Evolutionary conservation across 2,888 invertebrate genomes (phyloP).

Genomic region (Trissolcus japonicus): DNA sequence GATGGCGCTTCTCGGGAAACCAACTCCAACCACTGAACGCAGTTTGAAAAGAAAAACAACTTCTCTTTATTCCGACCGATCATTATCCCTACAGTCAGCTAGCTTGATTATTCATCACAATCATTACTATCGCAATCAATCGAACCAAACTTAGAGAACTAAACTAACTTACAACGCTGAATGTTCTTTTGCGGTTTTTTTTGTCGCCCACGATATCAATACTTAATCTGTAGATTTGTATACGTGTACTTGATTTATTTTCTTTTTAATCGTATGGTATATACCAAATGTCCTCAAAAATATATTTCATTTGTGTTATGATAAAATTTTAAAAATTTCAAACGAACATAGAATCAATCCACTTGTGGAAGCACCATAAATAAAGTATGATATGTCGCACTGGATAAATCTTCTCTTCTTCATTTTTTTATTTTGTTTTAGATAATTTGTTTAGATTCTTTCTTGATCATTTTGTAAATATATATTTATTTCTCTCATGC

Average conservation of each 20-base stretch:
- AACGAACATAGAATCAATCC: slow-evolving; percentile 44
- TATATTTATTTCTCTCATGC: slow-evolving; percentile 2
- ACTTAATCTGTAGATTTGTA: slow-evolving; percentile 42
- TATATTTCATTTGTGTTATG: slow-evolving; percentile 48
- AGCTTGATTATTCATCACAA: slow-evolving; percentile 50
- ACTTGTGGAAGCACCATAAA: slow-evolving; percentile 52
- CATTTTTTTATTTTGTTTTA: slow-evolving; percentile 1
- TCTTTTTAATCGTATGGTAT: slow-evolving; percentile 37
- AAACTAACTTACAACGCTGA: slow-evolving; percentile 36
- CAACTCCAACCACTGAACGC: slow-evolving; percentile 7
- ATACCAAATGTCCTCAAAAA: slow-evolving; percentile 53
- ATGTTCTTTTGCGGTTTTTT: slow-evolving; percentile 8
- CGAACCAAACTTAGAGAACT: slow-evolving; percentile 28
- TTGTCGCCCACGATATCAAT: slow-evolving; percentile 13
- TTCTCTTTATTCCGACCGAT: not conserved
- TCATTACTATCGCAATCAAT: slow-evolving; percentile 34
- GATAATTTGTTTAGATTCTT: slow-evolving; percentile 5
- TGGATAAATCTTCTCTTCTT: slow-evolving; percentile 45
- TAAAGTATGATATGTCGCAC: slow-evolving; percentile 50
- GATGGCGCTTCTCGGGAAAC: slow-evolving; percentile 2
- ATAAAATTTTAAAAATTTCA: slow-evolving; percentile 39
- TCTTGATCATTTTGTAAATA: not conserved
- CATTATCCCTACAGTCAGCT: slow-evolving; percentile 24
- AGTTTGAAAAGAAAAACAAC: slow-evolving; percentile 31
- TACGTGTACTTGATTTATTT: slow-evolving; percentile 39